Base-by-base conservation (phyloP, 2,888 invertebrate species). In the Embidobia sp. region DNA sequence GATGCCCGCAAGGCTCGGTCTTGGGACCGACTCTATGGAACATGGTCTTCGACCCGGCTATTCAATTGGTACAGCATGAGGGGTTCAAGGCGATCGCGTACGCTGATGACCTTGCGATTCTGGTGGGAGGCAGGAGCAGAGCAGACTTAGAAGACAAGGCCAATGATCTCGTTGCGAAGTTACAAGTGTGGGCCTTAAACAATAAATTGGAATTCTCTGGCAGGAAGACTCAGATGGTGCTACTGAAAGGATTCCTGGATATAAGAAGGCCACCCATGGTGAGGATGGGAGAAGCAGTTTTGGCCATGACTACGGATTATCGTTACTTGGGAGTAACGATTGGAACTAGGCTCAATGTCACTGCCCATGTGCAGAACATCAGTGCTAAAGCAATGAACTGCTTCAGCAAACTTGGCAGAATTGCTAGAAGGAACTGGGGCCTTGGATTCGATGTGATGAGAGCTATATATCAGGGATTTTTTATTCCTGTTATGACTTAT, bases 351-450 rank as follows among this genome's bases (percentile, higher is more conserved):
- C 5, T 46, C 7, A 13, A 13, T 5, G 11, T 46, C 26, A 26
- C 10, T 6, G 27, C 27, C 3, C 46, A 46, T 27, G 27, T 46
- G 1, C 1, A 22, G 1, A 11, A 27, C 1, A 7, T 26, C 1
- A 26, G 46, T 13, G 26, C 10, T 2, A 46, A 3, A 13, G 26
- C 26, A 0, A 11, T 13, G 0, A 22, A 4, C 13, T 13, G 10
- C 6, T 46, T 13, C 13, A 46, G 6, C 11, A 22, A 11, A 5
- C 46, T 46, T 7, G 15, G 15, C 0, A 7, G 26, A 4, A n/a
- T 78, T 1, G 61, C 77, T 0, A 44, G 37, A 15, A 33, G 42
- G 4, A 49, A 74, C 8, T 80, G 74, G 67, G 80, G 77, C 0
- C 35, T 80, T 0, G 49, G 48, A 0, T 44, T 29, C 18, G n/a